Evolutionary conservation across 2,797 vertebrate genomes (phyloP).

Genomic region (Centroberyx gerrardi): DNA sequence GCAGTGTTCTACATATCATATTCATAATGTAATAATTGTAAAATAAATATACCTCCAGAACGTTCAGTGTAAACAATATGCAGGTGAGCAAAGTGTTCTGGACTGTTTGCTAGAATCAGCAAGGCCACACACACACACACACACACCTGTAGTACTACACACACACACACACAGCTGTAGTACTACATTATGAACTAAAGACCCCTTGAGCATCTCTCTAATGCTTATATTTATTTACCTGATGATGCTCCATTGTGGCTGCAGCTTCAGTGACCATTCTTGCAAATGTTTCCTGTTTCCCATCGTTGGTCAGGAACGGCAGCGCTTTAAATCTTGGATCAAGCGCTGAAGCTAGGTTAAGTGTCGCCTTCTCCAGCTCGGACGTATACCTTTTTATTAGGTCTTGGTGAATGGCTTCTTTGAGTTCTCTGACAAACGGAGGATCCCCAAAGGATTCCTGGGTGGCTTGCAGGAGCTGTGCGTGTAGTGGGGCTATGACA

Average conservation of each 20-base stretch:
- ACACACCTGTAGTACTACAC: no score
- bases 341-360: slow-evolving; percentile 16
- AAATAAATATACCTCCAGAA: no score
- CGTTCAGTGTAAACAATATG: no score
- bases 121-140: no score
- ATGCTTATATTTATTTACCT: slow-evolving; percentile 6
- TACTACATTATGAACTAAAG: no score
- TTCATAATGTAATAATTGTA: no score
- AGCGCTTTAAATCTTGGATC: slow-evolving; percentile 35
- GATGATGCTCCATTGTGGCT: slow-evolving; percentile 6
- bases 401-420: slow-evolving; percentile 29
- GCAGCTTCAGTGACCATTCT: slow-evolving; percentile 12
- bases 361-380: slow-evolving; percentile 5
- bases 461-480: slow-evolving; percentile 25
- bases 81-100: no score
- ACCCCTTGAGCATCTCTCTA: no score
- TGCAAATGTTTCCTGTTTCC: slow-evolving; percentile 21
- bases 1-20: no score
- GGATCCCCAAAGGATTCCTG: slow-evolving; percentile 2
- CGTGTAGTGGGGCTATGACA: slow-evolving; percentile 28
- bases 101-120: no score
- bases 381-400: slow-evolving; percentile 19
- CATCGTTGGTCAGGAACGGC: slow-evolving; percentile 15
- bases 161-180: no score
- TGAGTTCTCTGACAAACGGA: slow-evolving; percentile 18